Conservation (phyloP, 2,888 invertebrate species). For the Drosophila vallismaia region DNA sequence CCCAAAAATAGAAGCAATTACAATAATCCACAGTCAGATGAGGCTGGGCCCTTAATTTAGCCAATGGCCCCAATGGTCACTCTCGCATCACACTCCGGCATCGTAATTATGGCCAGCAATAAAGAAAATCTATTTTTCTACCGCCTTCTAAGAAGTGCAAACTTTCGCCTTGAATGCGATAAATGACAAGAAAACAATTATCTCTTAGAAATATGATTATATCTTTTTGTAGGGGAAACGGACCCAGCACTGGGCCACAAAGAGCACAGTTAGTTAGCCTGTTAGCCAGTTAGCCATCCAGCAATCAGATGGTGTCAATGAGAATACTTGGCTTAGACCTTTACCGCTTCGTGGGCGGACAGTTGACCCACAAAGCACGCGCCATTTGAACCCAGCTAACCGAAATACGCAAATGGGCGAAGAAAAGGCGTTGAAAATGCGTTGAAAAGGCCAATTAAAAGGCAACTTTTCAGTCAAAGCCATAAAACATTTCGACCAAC, state of each 20-base stretch:
- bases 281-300: not conserved
- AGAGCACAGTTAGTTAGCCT: conserved; percentile 41
- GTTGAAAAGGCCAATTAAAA: conserved; percentile 33
- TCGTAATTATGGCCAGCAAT: conserved; percentile 35
- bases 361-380: conserved; percentile 72
- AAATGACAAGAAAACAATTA: conserved; percentile 47
- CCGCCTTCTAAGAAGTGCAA: conserved; percentile 32
- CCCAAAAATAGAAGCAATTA: conserved; percentile 32
- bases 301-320: conserved; percentile 75
- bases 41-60: conserved; percentile 28
- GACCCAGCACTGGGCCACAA: conserved; percentile 43
- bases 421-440: conserved; percentile 35
- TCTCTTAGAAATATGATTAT: conserved; percentile 31
- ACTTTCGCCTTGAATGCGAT: conserved; percentile 64
- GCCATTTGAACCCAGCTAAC: conserved; percentile 75
- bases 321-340: conserved; percentile 5
- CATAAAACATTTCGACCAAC: conserved; percentile 51
- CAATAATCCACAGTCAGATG: conserved; percentile 26
- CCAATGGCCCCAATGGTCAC: conserved; percentile 34
- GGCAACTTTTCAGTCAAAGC: conserved; percentile 29
- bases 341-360: conserved; percentile 16
- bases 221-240: conserved; percentile 22
- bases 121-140: conserved; percentile 30
- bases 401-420: conserved; percentile 71
- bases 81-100: conserved; percentile 13